These are phyloP conservation scores for Dynastes maya DNA, from an alignment of 2,888 invertebrate genomes.

Conservation along the genomic window DNA sequence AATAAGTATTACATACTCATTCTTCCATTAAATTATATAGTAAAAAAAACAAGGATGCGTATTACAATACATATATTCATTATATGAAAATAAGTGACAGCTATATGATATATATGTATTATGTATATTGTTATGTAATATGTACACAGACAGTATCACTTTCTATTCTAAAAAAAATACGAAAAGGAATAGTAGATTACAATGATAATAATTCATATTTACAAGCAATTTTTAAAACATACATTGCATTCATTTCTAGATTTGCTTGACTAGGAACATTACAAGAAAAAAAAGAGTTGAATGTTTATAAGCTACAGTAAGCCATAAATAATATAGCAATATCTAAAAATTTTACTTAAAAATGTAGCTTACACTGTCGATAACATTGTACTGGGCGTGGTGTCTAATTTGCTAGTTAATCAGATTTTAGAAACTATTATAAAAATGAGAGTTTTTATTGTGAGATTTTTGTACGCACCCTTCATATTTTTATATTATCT, in stretches of 20 bases:
- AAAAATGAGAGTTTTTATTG: too few relatives aligned
- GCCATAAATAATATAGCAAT: not conserved
- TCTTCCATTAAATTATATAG: conserved; percentile 8
- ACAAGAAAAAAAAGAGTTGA: not conserved
- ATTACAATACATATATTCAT: conserved; percentile 4
- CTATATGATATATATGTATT: conserved; percentile 26
- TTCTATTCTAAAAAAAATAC: conserved; percentile 16
- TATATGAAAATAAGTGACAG: conserved; percentile 43
- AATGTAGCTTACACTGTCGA: too few relatives aligned
- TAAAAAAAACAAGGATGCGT: conserved; percentile 10
- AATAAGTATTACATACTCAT: conserved; percentile 26
- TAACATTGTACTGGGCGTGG: too few relatives aligned
- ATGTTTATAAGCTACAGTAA: not conserved
- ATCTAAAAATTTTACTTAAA: too few relatives aligned
- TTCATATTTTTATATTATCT: too few relatives aligned
- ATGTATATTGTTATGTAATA: conserved; percentile 17
- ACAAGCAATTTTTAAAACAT: conserved; percentile 40
- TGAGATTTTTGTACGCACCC: too few relatives aligned
- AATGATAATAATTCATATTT: conserved; percentile 1
- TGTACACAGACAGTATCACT: conserved; percentile 26
- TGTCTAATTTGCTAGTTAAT: too few relatives aligned
- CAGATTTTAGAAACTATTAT: too few relatives aligned
- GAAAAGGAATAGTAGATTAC: not conserved
- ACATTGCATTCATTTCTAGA: conserved; percentile 31
- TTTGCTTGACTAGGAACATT: conserved; percentile 29